Base-by-base conservation (phyloP, 2,888 invertebrate species). In the Bedellia somnulentella region DNA sequence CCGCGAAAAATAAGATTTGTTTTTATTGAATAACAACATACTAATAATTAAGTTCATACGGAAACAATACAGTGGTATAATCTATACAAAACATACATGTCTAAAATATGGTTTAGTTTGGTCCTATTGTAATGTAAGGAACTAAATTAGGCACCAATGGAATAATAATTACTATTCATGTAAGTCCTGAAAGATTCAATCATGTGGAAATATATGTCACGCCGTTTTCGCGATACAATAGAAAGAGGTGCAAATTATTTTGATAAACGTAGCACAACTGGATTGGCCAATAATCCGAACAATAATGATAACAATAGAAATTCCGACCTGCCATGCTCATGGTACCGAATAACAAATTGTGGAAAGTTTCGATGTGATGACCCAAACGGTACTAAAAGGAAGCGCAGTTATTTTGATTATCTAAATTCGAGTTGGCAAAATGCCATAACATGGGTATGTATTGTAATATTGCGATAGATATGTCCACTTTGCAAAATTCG, bases 171-270 rank as follows among this genome's bases (percentile, higher is more conserved):
- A n/a, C n/a, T n/a, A n/a, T n/a, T n/a, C n/a, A n/a, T n/a, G n/a
- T n/a, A n/a, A n/a, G n/a, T n/a, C n/a, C n/a, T n/a, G n/a, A n/a
- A n/a, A n/a, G n/a, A 18, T 18, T 18, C 5, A 18, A 60, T 37
- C 38, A 80, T 80, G 79, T 80, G 78, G 78, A 78, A 78, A 55
- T 78, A 71, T 70, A 66, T 78, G 30, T 57, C 76, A 15, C 63
- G 78, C 18, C 68, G 78, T 29, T 49, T 78, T 30, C 58, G 66
- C 43, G 79, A 79, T 40, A 66, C 71, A 16, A 56, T 76, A 40
- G 78, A 79, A 41, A 58, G 67, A 43, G 59, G 70, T 45, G 67
- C 57, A 33, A 71, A 68, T 44, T 66, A 68, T 46, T 67, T 78
- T 41, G 77, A 78, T 42, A 66, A 63, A 50, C 57, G 70, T 23